phyloP scores from a whole-genome alignment of 2,113 vertebrate species.

The Seriola quinqueradiata region DNA sequence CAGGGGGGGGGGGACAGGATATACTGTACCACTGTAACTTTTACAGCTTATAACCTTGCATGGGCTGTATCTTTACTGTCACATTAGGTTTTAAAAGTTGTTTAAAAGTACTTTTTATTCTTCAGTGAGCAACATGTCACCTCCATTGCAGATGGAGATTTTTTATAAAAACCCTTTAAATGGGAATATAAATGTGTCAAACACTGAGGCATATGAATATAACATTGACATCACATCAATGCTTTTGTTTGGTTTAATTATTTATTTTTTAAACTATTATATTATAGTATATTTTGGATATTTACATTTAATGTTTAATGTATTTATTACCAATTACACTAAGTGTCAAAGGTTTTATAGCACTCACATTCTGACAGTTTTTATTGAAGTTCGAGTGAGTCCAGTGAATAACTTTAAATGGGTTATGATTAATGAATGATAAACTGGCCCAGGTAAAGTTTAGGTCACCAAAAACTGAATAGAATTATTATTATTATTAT shows the following conservation, averaged over 20 bases:
- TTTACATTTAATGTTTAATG: too few species aligned
- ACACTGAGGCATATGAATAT: background rate
- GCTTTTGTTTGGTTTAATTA: too few species aligned
- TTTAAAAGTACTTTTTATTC: background rate
- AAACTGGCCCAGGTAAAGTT: too few species aligned
- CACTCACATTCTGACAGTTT: too few species aligned
- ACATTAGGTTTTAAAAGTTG: slow-evolving; percentile 5
- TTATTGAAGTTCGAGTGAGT: too few species aligned
- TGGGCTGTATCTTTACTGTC: background rate
- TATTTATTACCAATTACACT: background rate
- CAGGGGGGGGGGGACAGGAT: slow-evolving; percentile 55
- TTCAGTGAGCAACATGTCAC: background rate
- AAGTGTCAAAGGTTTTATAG: too few species aligned
- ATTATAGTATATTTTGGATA: background rate
- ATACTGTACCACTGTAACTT: slow-evolving; percentile 41
- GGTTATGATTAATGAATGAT: too few species aligned
- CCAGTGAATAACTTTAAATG: too few species aligned
- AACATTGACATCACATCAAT: too few species aligned
- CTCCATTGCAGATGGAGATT: background rate
- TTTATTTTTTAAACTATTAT: background rate
- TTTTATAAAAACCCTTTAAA: background rate
- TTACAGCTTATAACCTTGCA: slow-evolving; percentile 25
- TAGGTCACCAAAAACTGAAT: too few species aligned
- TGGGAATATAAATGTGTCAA: background rate
- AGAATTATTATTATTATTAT: too few species aligned